Conservation (phyloP, 2,888 invertebrate genomes). For the Leucophora obtusa region DNA sequence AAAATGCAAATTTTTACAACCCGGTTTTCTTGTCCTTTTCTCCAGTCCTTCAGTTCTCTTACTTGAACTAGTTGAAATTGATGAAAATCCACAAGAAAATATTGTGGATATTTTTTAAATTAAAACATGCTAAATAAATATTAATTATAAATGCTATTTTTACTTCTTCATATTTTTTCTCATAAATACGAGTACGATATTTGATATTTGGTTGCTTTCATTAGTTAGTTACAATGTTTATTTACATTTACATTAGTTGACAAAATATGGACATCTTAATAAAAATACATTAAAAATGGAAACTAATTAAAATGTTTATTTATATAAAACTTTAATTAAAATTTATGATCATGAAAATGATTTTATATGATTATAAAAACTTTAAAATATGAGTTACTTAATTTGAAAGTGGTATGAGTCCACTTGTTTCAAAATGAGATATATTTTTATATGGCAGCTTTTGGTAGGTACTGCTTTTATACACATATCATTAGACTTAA, state of each 20-base stretch:
- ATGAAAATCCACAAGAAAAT: constrained; percentile 43
- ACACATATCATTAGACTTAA: too few relatives aligned
- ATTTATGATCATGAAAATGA: constrained; percentile 46
- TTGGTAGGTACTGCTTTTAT: too few relatives aligned
- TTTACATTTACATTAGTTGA: constrained; percentile 61
- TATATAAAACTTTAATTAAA: constrained; percentile 56
- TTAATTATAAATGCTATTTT: constrained; percentile 55
- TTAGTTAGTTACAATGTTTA: constrained; percentile 64
- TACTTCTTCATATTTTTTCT: constrained; percentile 32
- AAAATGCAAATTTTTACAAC: constrained; percentile 15
- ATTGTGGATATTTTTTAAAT: constrained; percentile 55
- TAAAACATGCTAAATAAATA: constrained; percentile 61
- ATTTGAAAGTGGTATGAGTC: too few relatives aligned
- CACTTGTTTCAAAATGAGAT: too few relatives aligned
- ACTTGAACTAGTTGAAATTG: constrained; percentile 25
- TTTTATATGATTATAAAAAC: too few relatives aligned
- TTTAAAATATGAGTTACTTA: too few relatives aligned
- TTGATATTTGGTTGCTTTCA: constrained; percentile 66
- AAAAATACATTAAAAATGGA: constrained; percentile 12
- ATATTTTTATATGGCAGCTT: too few relatives aligned
- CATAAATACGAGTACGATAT: constrained; percentile 38
- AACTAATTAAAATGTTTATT: constrained; percentile 47
- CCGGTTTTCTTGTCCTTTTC: neutral
- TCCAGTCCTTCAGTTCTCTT: neutral
- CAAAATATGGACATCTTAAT: constrained; percentile 11